Percentiles rank a stretch among this genome's conserved stretches.
These are phyloP conservation scores for Amyelois transitella DNA, from an alignment of 1,140 invertebrate species.

Conservation along the genomic window DNA sequence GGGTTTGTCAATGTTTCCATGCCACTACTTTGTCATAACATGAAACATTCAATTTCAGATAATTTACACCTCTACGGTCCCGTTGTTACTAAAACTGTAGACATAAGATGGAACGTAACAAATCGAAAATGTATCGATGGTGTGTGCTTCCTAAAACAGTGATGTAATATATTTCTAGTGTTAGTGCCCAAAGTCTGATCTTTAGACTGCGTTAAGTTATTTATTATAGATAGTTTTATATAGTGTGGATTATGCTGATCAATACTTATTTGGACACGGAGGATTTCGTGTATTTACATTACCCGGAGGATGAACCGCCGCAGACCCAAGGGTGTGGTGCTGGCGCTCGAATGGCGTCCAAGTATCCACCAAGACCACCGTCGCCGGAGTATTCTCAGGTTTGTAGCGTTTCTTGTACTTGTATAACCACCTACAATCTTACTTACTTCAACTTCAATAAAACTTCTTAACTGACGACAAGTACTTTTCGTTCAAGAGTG, in stretches of 20 bases:
- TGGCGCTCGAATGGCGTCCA: conserved; percentile 58
- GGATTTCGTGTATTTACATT: conserved; percentile 69
- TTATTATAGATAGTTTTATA: conserved; percentile 43
- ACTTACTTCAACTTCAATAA: background rate
- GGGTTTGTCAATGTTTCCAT: too few relatives aligned
- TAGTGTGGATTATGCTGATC: conserved; percentile 62
- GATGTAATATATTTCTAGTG: conserved; percentile 42
- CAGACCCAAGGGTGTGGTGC: conserved; percentile 53
- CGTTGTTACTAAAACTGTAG: conserved; percentile 21
- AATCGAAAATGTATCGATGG: conserved; percentile 32
- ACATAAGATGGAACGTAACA: conserved; percentile 55
- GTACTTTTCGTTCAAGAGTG: background rate
- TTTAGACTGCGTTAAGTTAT: conserved; percentile 47
- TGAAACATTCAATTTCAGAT: background rate
- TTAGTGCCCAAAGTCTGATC: conserved; percentile 52
- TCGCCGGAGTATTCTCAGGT: conserved; percentile 60
- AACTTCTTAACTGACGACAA: background rate
- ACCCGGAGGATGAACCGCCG: conserved; percentile 59
- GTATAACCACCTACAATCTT: background rate
- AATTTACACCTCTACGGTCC: background rate
- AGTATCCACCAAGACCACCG: conserved; percentile 51
- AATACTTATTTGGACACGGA: conserved; percentile 69
- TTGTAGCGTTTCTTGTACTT: conserved; percentile 4
- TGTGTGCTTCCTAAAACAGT: conserved; percentile 49
- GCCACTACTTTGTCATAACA: background rate